A percentile compares a stretch with the other conserved stretches of the same genome.
phyloP scores from a whole-genome alignment of 2,888 invertebrate species.

The Orgyia antiqua region DNA sequence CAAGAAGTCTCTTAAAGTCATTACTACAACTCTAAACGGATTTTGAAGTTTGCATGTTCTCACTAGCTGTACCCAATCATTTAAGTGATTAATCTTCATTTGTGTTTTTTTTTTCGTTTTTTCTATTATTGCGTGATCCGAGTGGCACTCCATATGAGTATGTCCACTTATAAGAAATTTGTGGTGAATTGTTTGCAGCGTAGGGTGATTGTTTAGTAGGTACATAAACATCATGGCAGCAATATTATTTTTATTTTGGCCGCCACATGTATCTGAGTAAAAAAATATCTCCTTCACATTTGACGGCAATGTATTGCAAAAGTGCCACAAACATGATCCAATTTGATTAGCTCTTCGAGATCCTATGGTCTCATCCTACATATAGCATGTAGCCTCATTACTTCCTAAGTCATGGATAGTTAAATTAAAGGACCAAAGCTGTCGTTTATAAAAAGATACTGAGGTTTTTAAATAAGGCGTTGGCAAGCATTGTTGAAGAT shows the following conservation, averaged over 20 bases:
- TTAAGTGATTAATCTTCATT: no score
- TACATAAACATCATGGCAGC: slow-evolving; percentile 8
- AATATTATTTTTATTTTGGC: slow-evolving; percentile 8
- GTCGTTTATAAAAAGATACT: slow-evolving; percentile 17
- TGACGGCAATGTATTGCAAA: slow-evolving; percentile 11
- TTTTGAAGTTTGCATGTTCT: slow-evolving; percentile 1
- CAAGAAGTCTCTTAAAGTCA: slow-evolving; percentile 4
- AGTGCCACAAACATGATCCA: slow-evolving; percentile 23
- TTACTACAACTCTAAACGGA: not conserved
- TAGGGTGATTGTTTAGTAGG: slow-evolving; percentile 4
- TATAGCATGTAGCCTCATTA: slow-evolving; percentile 12
- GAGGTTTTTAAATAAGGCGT: slow-evolving; percentile 12
- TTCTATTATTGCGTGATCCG: slow-evolving; percentile 4
- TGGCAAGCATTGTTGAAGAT: slow-evolving; percentile 18
- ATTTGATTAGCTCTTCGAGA: slow-evolving; percentile 28
- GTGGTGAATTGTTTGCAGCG: slow-evolving; percentile 5
- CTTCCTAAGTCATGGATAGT: slow-evolving; percentile 2
- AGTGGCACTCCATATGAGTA: slow-evolving; percentile 4
- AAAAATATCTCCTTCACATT: slow-evolving; percentile 8
- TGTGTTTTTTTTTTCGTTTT: slow-evolving; percentile 5
- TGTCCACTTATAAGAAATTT: not conserved
- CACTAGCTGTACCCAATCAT: slow-evolving; percentile 4
- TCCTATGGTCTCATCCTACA: slow-evolving; percentile 17
- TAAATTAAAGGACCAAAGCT: slow-evolving; percentile 18
- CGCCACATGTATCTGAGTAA: slow-evolving; percentile 1